Base-by-base conservation (phyloP, 30 jellyfish, hydroid and myxozoan species). In the Morbakka virulenta region DNA sequence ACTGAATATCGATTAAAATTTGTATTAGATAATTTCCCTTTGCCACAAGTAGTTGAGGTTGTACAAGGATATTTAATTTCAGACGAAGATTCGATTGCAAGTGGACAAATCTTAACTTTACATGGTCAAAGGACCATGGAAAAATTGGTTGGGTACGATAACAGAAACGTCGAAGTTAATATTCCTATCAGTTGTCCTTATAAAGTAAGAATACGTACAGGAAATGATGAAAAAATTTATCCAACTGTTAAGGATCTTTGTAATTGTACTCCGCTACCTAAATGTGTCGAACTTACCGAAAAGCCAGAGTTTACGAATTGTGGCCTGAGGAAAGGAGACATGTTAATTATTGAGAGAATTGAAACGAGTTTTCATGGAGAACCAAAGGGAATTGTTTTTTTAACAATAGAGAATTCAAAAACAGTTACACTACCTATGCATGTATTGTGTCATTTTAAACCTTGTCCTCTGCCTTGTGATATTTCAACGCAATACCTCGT, bases 1-100 rank as follows among this genome's bases (percentile, higher is more conserved):
- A 67, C 91, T 21, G 97, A 89, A 62, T 89, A 81, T 30, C 82
- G 77, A 49, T 50, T 89, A 30, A 52, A 67, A 6, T 77, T 71
- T 64, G 93, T 89, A 4, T 36, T 89, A 2, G 97, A 89, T 76
- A 91, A 91, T 63, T 91, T 91, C 74, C 50, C 51, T 23, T 49
- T 91, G 72, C 98, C 98, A 17, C 98, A 91, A 79, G 81, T 83
- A 32, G 98, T 91, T 6, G 85, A 93, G 28, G 95, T 91, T 22
- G 85, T 84, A 22, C 95, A 91, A 34, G 98, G 98, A 3, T 83
- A 76, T 47, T 84, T 91, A 96, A 85, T 91, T 29, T 80, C 91
- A 2, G 98, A 91, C 62, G 98, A 91, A 23, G 98, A 91, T 69
- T 69, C 96, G 41, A 53, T 91, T 3, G 98, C 98, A 49, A 91